Conservation (phyloP, 2,888 invertebrate genomes). For the Dryobota labecula region DNA sequence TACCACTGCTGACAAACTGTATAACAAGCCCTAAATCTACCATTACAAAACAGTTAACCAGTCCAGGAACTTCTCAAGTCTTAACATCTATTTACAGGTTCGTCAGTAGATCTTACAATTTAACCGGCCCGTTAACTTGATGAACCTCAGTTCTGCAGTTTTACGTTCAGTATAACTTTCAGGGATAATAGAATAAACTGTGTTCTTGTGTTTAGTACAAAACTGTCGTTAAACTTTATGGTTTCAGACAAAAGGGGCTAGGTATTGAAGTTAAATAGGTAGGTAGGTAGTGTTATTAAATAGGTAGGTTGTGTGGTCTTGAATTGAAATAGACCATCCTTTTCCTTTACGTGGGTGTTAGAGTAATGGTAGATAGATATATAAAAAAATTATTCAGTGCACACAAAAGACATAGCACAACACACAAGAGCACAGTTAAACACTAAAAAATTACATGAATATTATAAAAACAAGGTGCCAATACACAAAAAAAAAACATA, state of each 20-base stretch:
- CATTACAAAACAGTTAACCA: background rate
- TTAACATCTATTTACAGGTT: slow-evolving; percentile 13
- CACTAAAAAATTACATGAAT: too few species aligned
- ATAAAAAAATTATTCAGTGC: too few species aligned
- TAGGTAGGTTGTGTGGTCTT: slow-evolving; percentile 30
- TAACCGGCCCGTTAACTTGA: slow-evolving; percentile 35
- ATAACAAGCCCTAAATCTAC: too few species aligned
- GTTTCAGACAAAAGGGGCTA: slow-evolving; percentile 5
- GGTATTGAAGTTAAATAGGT: slow-evolving; percentile 28
- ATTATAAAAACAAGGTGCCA: too few species aligned
- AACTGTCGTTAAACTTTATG: slow-evolving; percentile 30
- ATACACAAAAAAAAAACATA: too few species aligned
- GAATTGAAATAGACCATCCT: slow-evolving; percentile 15
- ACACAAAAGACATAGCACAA: too few species aligned
- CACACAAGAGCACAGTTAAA: too few species aligned
- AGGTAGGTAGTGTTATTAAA: slow-evolving; percentile 33
- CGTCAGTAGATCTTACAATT: slow-evolving; percentile 34
- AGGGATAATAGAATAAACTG: slow-evolving; percentile 37
- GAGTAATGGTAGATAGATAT: too few species aligned
- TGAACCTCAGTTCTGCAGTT: slow-evolving; percentile 36
- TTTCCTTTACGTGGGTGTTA: background rate
- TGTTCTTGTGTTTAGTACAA: slow-evolving; percentile 12
- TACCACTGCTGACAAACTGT: too few species aligned
- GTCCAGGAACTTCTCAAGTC: slow-evolving; percentile 1
- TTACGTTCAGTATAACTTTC: slow-evolving; percentile 30